Evolutionary conservation across 2,113 vertebrate species (phyloP), one percentile per base, ranked within the genome.

Genomic region (Ifrita kowaldi): DNA sequence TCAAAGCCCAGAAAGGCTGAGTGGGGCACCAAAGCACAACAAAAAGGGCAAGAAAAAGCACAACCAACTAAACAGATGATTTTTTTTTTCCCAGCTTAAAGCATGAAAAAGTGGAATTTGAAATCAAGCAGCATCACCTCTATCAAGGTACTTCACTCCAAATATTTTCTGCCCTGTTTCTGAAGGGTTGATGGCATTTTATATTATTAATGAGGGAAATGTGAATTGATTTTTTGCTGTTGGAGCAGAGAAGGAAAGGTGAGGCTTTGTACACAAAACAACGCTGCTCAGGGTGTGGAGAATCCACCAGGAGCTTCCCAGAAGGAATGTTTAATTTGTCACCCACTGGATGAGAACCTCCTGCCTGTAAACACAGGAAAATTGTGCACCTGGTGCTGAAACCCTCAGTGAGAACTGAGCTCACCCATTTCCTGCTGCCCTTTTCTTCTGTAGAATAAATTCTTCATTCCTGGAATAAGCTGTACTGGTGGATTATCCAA

Each of bases 271-370:
- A 18, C 18, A 60, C 27, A 7, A 1, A 1, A 33, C 77, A 88
- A 7, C 0, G 0, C 8, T 59, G 21, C 79, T 59, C 35, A 7
- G n/a, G 39, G 50, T 33, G 41, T 7, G 3, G 9, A 75, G 39
- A 23, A 55, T 32, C 82, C 47, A 42, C 1, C 44, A 56, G 42
- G 11, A 93, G 41, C 79, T 27, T 86, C 85, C 42, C 41, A 62
- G 32, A 65, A n/a, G 10, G 3, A 41, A 53, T 11, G 5, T 30
- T 41, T 2, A 1, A 19, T 13, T 44, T 52, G 16, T 39, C 33
- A 52, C 32, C 33, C 35, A 11, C 0, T 23, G 35, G 35, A 14
- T 0, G 4, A 63, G 21, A 88, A 23, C 27, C 35, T 75, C 41
- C 78, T 49, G 37, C 35, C 67, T 50, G 30, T 6, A 80, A 87